Evolutionary conservation across 2,797 vertebrate species (phyloP), one percentile per base, ranked within the genome.

Genomic region (Neopelma chrysocephalum): DNA sequence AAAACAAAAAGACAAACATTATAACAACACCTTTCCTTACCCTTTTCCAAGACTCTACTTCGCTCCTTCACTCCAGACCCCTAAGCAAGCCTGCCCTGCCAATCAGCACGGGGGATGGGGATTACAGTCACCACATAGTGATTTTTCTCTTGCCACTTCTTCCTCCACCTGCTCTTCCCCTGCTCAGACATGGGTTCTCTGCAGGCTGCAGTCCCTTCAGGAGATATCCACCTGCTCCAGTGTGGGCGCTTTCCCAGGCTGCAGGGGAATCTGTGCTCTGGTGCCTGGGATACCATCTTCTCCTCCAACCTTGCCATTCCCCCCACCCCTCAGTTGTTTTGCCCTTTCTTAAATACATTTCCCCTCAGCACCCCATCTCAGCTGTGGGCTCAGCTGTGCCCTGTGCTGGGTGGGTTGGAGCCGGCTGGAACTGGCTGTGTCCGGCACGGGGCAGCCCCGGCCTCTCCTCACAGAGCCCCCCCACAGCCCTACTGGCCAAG

Each of bases 321-420:
- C 5, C 9, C 22, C 25, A 32, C 3, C 15, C 17, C 12, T 61
- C 50, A 20, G 29, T 20, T 13, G 38, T 72, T 78, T 43, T 10
- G 10, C 26, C 22, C n/a, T 43, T 78, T 43, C 31, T 48, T 38
- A 54, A 42, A 34, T 6, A 32, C 1, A 0, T 27, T 82, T 70
- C 11, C 25, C 20, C 0, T 0, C 40, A 53, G 34, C 2, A 0
- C 10, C 25, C 31, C 6, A 7, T 6, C 32, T 21, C 3, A 7
- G 18, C 25, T 0, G 0, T 6, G 13, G 34, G 42, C 32, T 70
- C 11, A 32, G 51, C 38, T 0, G 0, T 25, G 32, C 21, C 22
- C 45, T 3, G 1, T 1, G 0, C 4, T 11, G 68, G 5, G 38
- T 21, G 0, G 0, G 12, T 2, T 10, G 4, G 31, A 88, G 21